Evolutionary conservation across 2,797 vertebrate species (phyloP).

Genomic region (Catamblyrhynchus diadema): DNA sequence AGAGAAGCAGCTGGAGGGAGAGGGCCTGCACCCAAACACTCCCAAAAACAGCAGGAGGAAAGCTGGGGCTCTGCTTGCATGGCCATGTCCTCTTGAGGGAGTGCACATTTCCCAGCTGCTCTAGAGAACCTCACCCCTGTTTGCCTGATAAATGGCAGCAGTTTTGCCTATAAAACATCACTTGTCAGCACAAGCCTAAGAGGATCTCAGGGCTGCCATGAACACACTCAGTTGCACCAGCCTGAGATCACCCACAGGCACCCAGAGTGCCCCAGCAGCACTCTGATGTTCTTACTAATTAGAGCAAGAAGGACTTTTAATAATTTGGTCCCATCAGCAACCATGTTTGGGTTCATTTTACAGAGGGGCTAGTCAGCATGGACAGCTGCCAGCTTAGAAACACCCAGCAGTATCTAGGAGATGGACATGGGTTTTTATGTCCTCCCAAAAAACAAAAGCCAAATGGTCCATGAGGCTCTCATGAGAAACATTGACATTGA

Average conservation of each 20-base stretch:
- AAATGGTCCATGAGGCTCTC: neutral
- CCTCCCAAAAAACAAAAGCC: neutral
- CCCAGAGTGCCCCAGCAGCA: neutral
- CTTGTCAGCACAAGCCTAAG: neutral
- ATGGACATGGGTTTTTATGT: neutral
- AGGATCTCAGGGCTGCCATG: neutral
- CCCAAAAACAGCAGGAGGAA: neutral
- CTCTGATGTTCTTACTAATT: neutral
- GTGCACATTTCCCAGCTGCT: neutral
- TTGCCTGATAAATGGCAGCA: neutral
- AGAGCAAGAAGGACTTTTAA: neutral
- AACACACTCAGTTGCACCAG: neutral
- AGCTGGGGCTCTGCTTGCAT: neutral
- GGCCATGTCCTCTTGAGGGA: neutral
- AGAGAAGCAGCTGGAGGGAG: neutral
- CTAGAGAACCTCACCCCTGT: neutral
- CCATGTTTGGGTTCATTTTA: neutral
- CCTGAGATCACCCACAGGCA: neutral
- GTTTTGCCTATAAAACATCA: neutral
- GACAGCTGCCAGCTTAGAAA: neutral
- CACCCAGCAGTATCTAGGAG: neutral
- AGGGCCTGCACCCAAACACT: neutral
- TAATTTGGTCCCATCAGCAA: neutral
- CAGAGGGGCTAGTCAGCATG: neutral
- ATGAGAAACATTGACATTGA: neutral